Base-by-base conservation (phyloP, 2,888 invertebrate genomes). In the Hydrotaea cyrtoneurina region DNA sequence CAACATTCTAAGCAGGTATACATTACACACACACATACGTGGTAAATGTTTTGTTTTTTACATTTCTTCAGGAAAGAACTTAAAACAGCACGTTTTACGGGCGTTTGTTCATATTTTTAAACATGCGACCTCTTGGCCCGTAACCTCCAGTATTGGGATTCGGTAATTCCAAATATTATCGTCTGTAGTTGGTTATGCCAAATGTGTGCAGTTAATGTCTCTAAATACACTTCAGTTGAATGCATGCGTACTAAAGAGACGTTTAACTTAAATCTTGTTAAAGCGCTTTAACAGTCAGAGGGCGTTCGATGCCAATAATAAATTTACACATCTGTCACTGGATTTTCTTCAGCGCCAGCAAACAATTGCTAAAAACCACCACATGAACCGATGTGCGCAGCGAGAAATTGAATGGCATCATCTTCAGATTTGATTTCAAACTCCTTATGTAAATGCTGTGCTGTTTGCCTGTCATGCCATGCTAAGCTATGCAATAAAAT, bases 271-370 rank as follows among this genome's bases (percentile, higher is more conserved):
- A 62, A 36, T 62, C 62, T n/a, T 31, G 0, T 31, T 62, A 31
- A 62, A 31, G n/a, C 17, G 31, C 23, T 62, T 62, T 62, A 31
- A 11, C 36, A 62, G 62, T 31, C 62, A 31, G 62, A 15, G 62
- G 62, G 13, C 10, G 62, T 62, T 62, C 36, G 62, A 31, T 62
- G 62, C 31, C 31, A 62, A 62, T 36, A 62, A 62, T 62, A 62
- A 62, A 62, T 62, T 62, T 36, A 62, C 31, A 23, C 36, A 13
- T 62, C 62, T 62, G 62, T 36, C 39, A 13, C 2, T 39, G 39
- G 39, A 10, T 39, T 39, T 39, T 39, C 11, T 13, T 39, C 62
- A 62, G 62, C 31, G 31, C n/a, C 62, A 62, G n/a, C 62, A n/a
- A 62, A 23, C 62, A n/a, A 62, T 31, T 36, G 62, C n/a, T 19